A percentile compares a stretch with the other conserved stretches of the same genome.
Conservation (phyloP, 2,888 invertebrate genomes). For the Rotaria socialis region DNA sequence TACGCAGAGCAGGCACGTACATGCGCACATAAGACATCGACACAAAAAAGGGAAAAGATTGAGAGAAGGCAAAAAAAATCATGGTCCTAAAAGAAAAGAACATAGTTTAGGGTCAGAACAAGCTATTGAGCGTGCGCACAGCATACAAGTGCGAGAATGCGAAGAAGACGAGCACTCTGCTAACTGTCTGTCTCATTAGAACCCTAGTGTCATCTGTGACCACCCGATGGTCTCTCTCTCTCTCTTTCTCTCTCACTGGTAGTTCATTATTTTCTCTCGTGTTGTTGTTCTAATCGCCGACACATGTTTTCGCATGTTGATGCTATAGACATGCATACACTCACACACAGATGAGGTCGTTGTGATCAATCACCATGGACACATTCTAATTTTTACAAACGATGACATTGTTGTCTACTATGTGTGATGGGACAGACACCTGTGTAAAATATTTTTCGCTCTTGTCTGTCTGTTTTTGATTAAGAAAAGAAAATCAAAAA, state of each 20-base stretch:
- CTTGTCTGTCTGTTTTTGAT: neutral
- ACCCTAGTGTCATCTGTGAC: constrained; percentile 26
- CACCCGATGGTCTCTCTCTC: neutral
- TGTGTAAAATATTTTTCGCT: neutral
- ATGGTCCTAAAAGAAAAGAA: neutral
- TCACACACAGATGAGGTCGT: constrained; percentile 23
- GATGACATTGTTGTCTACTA: constrained; percentile 11
- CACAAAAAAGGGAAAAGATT: neutral
- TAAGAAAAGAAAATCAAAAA: neutral
- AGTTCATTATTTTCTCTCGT: constrained; percentile 26
- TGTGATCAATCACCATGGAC: constrained; percentile 29
- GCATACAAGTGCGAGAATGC: neutral
- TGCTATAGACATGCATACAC: constrained; percentile 16
- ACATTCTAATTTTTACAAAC: constrained; percentile 15
- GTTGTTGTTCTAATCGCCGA: constrained; percentile 25
- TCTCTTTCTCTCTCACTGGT: neutral
- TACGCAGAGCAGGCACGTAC: constrained; percentile 14
- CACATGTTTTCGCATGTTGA: constrained; percentile 29
- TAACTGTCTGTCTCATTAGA: constrained; percentile 11
- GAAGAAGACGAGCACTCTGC: neutral
- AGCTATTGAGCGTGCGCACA: neutral
- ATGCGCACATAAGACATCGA: neutral
- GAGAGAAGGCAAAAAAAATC: constrained; percentile 25
- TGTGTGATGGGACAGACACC: constrained; percentile 18
- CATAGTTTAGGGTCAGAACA: constrained; percentile 11